Base-by-base conservation (phyloP, 2,888 invertebrate genomes). In the Orthonevra nobilis region DNA sequence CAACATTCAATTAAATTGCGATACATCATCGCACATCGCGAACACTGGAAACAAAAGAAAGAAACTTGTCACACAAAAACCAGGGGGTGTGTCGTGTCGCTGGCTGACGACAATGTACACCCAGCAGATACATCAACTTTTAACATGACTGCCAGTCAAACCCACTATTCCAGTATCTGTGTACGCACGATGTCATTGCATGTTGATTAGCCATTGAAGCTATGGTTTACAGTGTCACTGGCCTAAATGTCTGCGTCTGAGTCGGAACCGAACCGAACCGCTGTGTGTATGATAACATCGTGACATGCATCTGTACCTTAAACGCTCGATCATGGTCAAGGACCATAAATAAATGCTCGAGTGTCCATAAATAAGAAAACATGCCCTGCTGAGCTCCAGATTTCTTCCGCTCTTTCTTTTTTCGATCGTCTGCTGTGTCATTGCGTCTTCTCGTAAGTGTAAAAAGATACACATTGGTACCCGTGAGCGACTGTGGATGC, bases 291-390 rank as follows among this genome's bases (percentile, higher is more conserved):
- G 64, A 69, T 81, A 66, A 30, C 63, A 63, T 70, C 70, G 61
- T 54, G 81, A 81, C 81, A 74, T 75, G 81, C 50, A 63, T 74
- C 70, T 74, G 61, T 23, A 61, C 74, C 64, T 52, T 66, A 68
- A 70, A 69, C 74, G 70, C 69, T 75, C 81, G 81, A 81, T 81
- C 81, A 82, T 81, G 81, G 81, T 81, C 77, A 82, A 79, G 69
- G 81, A 81, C 82, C 82, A 82, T 82, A 82, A 82, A 82, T 82
- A 82, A 79, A 60, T 66, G 64, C 77, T 69, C 77, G 61, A 69
- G 68, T 82, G 82, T 81, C 79, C 82, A 82, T 82, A 82, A 82
- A 82, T 79, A 82, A 79, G 74, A 61, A 60, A 66, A 73, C 70
- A 64, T 81, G 81, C 69, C 82, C 79, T 74, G 82, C 81, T 79